Evolutionary conservation across 2,113 vertebrate genomes (phyloP), one percentile per base, ranked within the genome.

Genomic region (Bungarus multicinctus): DNA sequence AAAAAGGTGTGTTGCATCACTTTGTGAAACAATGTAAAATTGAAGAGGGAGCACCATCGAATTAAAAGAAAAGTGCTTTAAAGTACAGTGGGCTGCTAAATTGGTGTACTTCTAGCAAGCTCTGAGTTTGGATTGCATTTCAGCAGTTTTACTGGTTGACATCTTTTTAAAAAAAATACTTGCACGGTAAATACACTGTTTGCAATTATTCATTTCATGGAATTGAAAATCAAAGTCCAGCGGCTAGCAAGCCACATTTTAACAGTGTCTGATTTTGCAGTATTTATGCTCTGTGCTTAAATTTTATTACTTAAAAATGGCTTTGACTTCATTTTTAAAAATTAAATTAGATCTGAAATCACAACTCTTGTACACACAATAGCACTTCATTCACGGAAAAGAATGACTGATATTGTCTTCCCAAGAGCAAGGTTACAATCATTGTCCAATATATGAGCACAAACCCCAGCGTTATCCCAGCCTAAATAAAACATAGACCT

Each of bases 1-100:
- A 99, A 99, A 96, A 99, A 99, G 99, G 99, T 99, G 97, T 30
- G 89, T 89, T 74, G 69, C 25, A 89, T 30, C 27, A 34, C 43
- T 22, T 88, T 88, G 10, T 52, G n/a, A 88, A 88, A 64, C 55
- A 34, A n/a, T 22, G 3, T 23, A 50, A 20, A 18, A 22, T 8
- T 22, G 7, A 25, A 39, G 45, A 16, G 23, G 12, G 53, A 74
- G 16, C 18, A 89, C 11, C 6, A 55, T 3, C 57, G 64, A 85
- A 57, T 45, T 45, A 20, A 89, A 39, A 9, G 39, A 18, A 58
- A 34, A 30, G 52, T 58, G 18, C 27, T 57, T 27, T 39, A 57
- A 89, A 57, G 4, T 45, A 5, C 6, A 39, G 16, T 7, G 5
- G 6, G 3, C 50, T 87, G 50, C 27, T 87, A 53, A 30, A 52